A percentile compares a stretch with the other conserved stretches of the same genome.
These are phyloP conservation scores for Amia ocellicauda DNA, from an alignment of 2,113 vertebrate species.

Conservation along the genomic window DNA sequence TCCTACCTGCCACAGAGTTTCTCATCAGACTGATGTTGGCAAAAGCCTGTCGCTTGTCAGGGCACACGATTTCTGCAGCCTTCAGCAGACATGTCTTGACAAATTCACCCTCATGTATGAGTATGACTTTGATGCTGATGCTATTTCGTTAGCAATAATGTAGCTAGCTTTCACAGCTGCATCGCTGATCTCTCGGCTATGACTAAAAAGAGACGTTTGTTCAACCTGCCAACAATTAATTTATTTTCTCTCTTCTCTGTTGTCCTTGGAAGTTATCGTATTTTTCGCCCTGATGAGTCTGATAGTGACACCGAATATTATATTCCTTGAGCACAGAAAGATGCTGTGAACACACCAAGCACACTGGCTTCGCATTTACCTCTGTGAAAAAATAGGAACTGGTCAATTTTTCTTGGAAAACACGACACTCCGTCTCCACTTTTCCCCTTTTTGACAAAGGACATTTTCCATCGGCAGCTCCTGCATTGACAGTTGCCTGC, in stretches of 20 bases:
- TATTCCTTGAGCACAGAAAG: slow-evolving; percentile 13
- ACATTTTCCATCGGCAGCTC: no score
- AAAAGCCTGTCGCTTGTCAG: background rate
- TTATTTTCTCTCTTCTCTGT: no score
- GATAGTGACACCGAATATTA: slow-evolving; percentile 13
- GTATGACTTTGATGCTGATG: slow-evolving; percentile 9
- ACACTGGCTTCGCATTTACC: slow-evolving; percentile 1
- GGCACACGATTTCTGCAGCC: background rate
- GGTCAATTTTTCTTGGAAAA: slow-evolving; percentile 13
- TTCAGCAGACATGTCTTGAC: background rate
- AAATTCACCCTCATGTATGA: background rate
- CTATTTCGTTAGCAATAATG: slow-evolving; percentile 3
- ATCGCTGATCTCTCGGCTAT: no score
- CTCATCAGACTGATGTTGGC: background rate
- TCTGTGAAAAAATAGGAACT: slow-evolving; percentile 11
- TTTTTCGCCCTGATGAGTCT: no score
- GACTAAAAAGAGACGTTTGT: no score
- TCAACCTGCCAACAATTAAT: no score
- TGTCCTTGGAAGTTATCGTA: no score
- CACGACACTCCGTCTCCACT: slow-evolving; percentile 1
- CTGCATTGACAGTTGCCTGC: no score
- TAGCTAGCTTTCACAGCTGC: no score
- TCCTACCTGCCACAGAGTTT: background rate
- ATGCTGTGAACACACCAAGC: slow-evolving; percentile 12
- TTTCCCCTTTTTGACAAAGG: slow-evolving; percentile 7